Percentiles rank a stretch among this genome's conserved stretches.
These are phyloP conservation scores for Linurgus olivaceus DNA, from an alignment of 2,797 vertebrate genomes.

Conservation along the genomic window DNA sequence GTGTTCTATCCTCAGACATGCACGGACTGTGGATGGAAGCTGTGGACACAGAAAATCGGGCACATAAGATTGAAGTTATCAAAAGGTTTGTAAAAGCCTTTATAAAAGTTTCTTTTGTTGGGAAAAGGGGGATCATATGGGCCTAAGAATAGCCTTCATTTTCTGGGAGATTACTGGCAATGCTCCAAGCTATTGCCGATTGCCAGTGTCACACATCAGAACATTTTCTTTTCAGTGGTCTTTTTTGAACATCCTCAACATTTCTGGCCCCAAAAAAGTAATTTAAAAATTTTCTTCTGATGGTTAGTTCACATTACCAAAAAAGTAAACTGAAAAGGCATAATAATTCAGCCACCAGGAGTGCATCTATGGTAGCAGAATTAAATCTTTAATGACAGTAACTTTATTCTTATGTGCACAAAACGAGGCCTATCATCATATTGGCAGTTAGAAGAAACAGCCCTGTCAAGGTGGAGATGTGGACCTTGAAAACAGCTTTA, in stretches of 20 bases:
- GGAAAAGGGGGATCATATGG: neutral
- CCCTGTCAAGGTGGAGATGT: neutral
- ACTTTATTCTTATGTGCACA: neutral
- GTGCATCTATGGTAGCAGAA: neutral
- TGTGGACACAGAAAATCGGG: slow-evolving; percentile 68
- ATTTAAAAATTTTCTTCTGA: neutral
- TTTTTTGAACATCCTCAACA: neutral
- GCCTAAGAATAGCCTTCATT: neutral
- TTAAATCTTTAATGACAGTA: neutral
- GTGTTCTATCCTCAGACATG: slow-evolving; percentile 80
- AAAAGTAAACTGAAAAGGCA: neutral
- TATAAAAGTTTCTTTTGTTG: neutral
- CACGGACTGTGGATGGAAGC: slow-evolving; percentile 81
- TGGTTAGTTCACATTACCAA: neutral
- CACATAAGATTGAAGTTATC: slow-evolving; percentile 71
- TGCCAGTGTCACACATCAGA: neutral
- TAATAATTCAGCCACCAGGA: neutral
- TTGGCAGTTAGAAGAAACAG: neutral
- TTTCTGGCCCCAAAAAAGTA: neutral
- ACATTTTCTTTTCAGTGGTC: neutral
- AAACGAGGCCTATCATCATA: neutral
- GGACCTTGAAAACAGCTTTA: neutral
- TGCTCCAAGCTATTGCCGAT: neutral
- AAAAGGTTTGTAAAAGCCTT: slow-evolving; percentile 70
- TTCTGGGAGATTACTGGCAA: neutral